Conservation (phyloP, 2,888 invertebrate genomes). For the Euproctis similis region DNA sequence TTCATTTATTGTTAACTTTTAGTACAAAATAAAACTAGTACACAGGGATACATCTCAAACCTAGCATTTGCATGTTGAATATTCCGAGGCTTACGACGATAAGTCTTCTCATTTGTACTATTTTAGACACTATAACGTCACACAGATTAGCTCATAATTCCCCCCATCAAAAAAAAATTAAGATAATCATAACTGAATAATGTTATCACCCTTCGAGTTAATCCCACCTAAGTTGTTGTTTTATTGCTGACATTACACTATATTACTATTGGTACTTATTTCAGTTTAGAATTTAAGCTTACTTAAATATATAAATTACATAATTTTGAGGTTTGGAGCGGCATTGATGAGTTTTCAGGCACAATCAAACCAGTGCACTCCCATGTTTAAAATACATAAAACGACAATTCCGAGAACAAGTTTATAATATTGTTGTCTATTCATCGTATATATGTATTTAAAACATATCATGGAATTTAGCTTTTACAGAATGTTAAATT, state of each 20-base stretch:
- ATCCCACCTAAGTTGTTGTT: constrained; percentile 43
- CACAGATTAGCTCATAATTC: constrained; percentile 69
- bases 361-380: constrained; percentile 71
- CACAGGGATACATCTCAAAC: constrained; percentile 77
- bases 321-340: constrained; percentile 75
- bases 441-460: constrained; percentile 50
- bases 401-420: constrained; percentile 26
- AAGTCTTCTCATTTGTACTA: constrained; percentile 78
- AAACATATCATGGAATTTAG: constrained; percentile 49
- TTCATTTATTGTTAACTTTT: constrained; percentile 76
- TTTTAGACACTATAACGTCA: constrained; percentile 76
- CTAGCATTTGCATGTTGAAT: constrained; percentile 76
- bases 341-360: constrained; percentile 72
- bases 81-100: constrained; percentile 76
- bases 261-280: constrained; percentile 50
- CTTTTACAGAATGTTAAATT: constrained; percentile 50
- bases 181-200: constrained; percentile 71
- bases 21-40: constrained; percentile 78
- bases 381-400: constrained; percentile 63
- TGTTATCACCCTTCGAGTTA: constrained; percentile 69
- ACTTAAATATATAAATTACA: constrained; percentile 59
- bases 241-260: constrained; percentile 52
- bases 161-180: constrained; percentile 57
- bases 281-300: constrained; percentile 52
- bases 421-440: no score